Conservation (phyloP, 2,888 invertebrate species). For the Augiades crinisus region DNA sequence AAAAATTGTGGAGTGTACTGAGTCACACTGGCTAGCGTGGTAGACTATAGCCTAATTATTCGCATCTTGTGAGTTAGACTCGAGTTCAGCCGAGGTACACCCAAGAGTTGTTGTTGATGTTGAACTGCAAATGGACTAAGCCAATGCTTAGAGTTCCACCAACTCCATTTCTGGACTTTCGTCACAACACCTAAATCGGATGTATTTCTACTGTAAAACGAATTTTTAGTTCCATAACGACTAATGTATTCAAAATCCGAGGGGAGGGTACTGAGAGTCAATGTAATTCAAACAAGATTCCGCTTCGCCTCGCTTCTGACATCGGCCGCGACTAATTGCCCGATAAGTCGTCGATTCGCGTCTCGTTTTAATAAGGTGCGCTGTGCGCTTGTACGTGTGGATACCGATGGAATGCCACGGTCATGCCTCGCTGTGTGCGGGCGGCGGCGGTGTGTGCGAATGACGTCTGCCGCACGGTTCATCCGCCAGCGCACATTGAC, state of each 20-base stretch:
- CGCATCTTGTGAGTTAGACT: too few relatives aligned
- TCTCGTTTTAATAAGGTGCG: conserved; percentile 81
- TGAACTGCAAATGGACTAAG: too few relatives aligned
- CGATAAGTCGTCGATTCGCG: conserved; percentile 81
- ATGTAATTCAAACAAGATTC: conserved; percentile 59
- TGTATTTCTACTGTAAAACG: too few relatives aligned
- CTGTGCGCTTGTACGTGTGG: conserved; percentile 71
- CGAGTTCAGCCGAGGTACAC: too few relatives aligned
- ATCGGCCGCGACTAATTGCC: conserved; percentile 78
- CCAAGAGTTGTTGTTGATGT: too few relatives aligned
- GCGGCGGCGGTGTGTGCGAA: conserved; percentile 56
- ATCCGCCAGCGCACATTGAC: conserved; percentile 49
- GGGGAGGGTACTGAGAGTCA: conserved; percentile 36
- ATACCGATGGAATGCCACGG: conserved; percentile 79
- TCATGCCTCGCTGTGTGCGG: conserved; percentile 57
- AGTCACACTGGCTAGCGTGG: too few relatives aligned
- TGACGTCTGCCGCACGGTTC: conserved; percentile 76
- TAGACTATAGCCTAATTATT: too few relatives aligned
- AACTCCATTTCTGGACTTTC: too few relatives aligned
- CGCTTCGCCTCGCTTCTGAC: conserved; percentile 59
- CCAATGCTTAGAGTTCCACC: too few relatives aligned
- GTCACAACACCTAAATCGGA: too few relatives aligned
- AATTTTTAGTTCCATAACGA: background rate
- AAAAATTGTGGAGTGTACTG: too few relatives aligned
- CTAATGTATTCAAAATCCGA: conserved; percentile 5